phyloP scores from a whole-genome alignment of 1,140 invertebrate species.

The Drosophila parabipectinata region DNA sequence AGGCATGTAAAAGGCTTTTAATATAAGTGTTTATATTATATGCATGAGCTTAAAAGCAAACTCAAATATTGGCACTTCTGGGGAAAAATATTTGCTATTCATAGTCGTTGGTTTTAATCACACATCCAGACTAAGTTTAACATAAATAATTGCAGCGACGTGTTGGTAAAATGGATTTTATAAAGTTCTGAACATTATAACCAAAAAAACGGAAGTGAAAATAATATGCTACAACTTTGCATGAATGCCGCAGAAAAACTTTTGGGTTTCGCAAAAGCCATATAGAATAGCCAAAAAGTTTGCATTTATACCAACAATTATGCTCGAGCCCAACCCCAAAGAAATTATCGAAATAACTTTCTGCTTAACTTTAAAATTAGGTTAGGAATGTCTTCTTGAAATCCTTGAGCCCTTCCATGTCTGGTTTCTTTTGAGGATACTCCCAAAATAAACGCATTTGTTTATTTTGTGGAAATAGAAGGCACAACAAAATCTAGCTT shows the following conservation, averaged over 20 bases:
- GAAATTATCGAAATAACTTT: conserved; percentile 9
- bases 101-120: neutral
- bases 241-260: neutral
- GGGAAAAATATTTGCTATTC: neutral
- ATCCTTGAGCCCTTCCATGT: conserved; percentile 1
- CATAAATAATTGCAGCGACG: neutral
- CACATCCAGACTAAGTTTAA: neutral
- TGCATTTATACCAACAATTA: conserved; percentile 10
- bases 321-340: conserved; percentile 1
- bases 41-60: neutral
- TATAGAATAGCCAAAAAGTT: neutral
- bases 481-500: neutral
- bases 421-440: conserved; percentile 8
- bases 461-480: conserved; percentile 12
- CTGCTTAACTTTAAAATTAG: conserved; percentile 15
- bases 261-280: neutral
- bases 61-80: neutral
- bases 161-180: neutral
- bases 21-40: conserved; percentile 2
- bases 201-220: too few species aligned
- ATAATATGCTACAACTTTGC: neutral
- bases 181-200: neutral
- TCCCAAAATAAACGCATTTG: conserved; percentile 2
- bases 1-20: neutral
- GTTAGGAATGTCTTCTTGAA: conserved; percentile 13